Base-by-base conservation (phyloP, 2,888 invertebrate genomes). In the Amiota minor region DNA sequence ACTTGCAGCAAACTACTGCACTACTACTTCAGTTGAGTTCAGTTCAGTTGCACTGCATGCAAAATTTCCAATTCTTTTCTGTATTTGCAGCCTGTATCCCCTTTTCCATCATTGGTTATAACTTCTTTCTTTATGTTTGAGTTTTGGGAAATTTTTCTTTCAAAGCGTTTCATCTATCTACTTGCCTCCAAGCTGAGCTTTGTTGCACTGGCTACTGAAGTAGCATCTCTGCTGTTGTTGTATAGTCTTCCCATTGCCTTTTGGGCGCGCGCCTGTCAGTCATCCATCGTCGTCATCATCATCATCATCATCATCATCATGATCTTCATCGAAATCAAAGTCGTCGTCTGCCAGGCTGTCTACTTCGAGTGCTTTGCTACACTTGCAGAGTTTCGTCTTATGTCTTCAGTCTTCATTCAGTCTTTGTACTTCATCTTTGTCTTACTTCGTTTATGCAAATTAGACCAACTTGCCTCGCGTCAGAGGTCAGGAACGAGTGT, bases 201-300 rank as follows among this genome's bases (percentile, higher is more conserved):
- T 23, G 23, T 3, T 23, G 3, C 6, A 18, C 11, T 35, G 50
- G 88, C 87, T 87, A 87, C 87, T 87, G 88, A 87, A 87, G 87
- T 86, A 87, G 87, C 87, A 82, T 77, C 50, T 78, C 80, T 79
- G 73, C 80, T 79, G 77, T 76, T 79, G 78, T 75, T 74, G 82
- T 75, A 70, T 61, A 72, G 70, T 55, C 76, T 50, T 70, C 55
- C 73, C 70, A 67, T 55, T 50, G 18, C 49, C 53, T 77, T 77
- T 35, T 35, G 65, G 72, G 71, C 74, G 68, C 45, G 49, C 23
- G 61, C 61, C 64, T 82, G 82, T 82, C 81, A 79, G 82, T 86
- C 81, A 81, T 78, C 81, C 79, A 82, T 77, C 74, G 74, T 74
- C 85, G 77, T 72, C 59, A 56, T 20, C 70, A 46, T 64, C 18